A percentile compares a stretch with the other conserved stretches of the same genome.
Conservation (phyloP, 1,140 invertebrate genomes). For the Dreissena polymorpha region DNA sequence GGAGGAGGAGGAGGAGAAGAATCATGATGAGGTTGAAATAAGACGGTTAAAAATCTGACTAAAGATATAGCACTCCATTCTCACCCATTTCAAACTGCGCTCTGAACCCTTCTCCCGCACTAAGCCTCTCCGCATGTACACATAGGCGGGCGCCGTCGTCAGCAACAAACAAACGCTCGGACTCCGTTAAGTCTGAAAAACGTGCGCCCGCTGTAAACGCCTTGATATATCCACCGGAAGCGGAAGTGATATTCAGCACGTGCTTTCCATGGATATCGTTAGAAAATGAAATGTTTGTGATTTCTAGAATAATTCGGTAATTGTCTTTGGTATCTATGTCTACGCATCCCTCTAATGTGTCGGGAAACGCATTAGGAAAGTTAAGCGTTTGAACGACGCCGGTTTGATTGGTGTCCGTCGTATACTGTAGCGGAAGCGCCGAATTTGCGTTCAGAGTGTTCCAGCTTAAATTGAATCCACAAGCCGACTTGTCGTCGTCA, state of each 20-base stretch:
- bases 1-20: too few relatives aligned
- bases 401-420: background rate
- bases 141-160: background rate
- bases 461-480: constrained; percentile 37
- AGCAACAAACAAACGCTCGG: background rate
- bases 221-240: background rate
- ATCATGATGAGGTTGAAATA: too few relatives aligned
- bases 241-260: constrained; percentile 6
- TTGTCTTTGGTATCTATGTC: background rate
- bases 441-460: background rate
- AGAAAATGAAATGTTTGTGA: background rate
- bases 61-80: background rate
- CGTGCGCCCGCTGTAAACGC: constrained; percentile 15
- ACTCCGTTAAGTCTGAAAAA: background rate
- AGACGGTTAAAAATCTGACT: too few relatives aligned
- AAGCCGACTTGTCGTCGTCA: constrained; percentile 16
- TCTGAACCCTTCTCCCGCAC: background rate
- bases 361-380: constrained; percentile 31
- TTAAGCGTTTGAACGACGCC: constrained; percentile 1
- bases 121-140: background rate
- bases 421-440: background rate
- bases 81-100: background rate
- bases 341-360: background rate
- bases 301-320: constrained; percentile 3
- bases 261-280: background rate